Base-by-base conservation (phyloP, 2,797 vertebrate genomes). In the Hydrophis major region DNA sequence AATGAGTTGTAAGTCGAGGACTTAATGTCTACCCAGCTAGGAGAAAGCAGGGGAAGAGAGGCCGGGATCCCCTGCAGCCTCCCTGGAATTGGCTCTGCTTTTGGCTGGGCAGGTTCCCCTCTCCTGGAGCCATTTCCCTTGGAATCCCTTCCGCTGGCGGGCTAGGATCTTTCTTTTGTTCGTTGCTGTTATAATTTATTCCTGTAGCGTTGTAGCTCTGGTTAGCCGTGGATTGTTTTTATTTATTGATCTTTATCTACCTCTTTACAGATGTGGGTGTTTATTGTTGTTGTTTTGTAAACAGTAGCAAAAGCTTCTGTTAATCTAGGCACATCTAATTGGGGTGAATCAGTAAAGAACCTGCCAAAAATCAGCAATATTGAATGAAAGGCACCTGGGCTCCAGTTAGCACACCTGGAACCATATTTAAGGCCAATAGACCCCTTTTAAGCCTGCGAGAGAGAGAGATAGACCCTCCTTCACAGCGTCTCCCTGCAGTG, bases 381-480 rank as follows among this genome's bases (percentile, higher is more conserved):
- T 42, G 32, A 11, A 8, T 4, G 32, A 20, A 37, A 37, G 69
- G 32, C 32, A 37, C 69, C 13, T 69, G n/a, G 66, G n/a, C 13
- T 32, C n/a, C 6, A 69, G 69, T 37, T 20, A 20, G 14, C 16
- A 16, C 28, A 32, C 14, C 14, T 37, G 66, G 6, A 18, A 16
- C n/a, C 66, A 6, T 7, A 10, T 37, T 74, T 37, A 37, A 74
- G 32, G 6, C 32, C 3, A 42, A 7, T 4, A 8, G 32, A 2
- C 16, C 16, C 69, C 18, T 78, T 78, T 20, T 18, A 50, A 50
- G 50, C 50, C 50, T 8, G 50, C 1, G 50, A 8, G 8, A 37
- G 32, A 0, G 1, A 4, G 32, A 0, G 1, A 4, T 32, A 0
- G 32, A 74, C 37, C 37, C 37, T 37, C 37, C 37, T 37, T 37